A percentile compares a stretch with the other conserved stretches of the same genome.
Conservation (phyloP, 2,113 vertebrate genomes). For the Symphodus melops region DNA sequence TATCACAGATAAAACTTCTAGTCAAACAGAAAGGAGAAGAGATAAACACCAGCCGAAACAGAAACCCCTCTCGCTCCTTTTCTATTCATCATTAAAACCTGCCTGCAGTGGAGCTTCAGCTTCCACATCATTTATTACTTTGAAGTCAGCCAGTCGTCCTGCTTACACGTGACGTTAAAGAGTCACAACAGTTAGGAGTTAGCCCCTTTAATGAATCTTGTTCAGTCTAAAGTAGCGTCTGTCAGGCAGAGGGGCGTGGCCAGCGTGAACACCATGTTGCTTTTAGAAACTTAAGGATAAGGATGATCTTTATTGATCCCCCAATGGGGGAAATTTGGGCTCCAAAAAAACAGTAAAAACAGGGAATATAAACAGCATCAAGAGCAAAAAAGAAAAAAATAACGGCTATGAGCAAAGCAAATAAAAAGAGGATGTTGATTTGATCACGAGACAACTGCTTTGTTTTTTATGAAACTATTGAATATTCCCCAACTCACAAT, state of each 20-base stretch:
- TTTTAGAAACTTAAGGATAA: not conserved
- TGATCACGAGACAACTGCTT: not conserved
- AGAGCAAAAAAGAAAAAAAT: too few species aligned
- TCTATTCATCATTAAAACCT: not conserved
- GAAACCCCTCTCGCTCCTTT: not conserved
- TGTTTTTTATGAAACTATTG: not conserved
- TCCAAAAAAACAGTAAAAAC: too few species aligned
- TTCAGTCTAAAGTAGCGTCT: not conserved
- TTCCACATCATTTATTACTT: not conserved
- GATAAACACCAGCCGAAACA: not conserved
- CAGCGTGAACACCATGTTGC: not conserved
- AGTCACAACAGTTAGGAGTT: not conserved
- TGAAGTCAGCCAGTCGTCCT: too few species aligned
- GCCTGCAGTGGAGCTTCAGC: not conserved
- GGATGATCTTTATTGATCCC: too few species aligned
- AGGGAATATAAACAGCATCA: too few species aligned
- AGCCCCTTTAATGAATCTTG: not conserved
- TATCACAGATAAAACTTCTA: not conserved
- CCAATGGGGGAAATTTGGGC: too few species aligned
- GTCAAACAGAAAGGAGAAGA: not conserved
- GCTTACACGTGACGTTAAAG: not conserved
- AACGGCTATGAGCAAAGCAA: too few species aligned
- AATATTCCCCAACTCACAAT: not conserved
- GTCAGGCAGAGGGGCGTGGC: not conserved
- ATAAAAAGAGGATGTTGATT: slow-evolving; percentile 6